Evolutionary conservation across 2,888 invertebrate species (phyloP).

Genomic region (Dicranocentrus wangi): DNA sequence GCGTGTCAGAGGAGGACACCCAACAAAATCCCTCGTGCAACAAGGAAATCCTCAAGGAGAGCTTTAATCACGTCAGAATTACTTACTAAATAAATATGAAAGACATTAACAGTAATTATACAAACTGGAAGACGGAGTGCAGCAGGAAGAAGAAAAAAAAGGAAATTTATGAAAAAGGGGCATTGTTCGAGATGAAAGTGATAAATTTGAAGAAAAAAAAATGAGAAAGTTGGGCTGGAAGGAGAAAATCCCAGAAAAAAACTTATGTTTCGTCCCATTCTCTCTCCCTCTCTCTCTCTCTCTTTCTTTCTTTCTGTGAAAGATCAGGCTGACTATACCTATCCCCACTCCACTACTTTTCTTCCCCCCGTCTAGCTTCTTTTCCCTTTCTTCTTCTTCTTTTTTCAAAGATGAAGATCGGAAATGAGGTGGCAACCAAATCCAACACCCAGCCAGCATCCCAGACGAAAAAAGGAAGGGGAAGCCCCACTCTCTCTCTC

Average conservation of each 20-base stretch:
- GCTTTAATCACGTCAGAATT: too few species aligned
- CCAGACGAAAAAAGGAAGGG: slow-evolving; percentile 45
- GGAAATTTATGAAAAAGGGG: background rate
- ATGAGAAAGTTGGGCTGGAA: slow-evolving; percentile 52
- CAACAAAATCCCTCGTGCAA: too few species aligned
- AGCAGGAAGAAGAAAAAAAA: too few species aligned
- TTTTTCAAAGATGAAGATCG: slow-evolving; percentile 50
- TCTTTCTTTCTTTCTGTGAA: too few species aligned
- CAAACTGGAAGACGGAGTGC: too few species aligned
- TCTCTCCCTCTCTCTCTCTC: too few species aligned
- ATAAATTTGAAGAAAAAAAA: slow-evolving; percentile 60
- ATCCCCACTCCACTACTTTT: slow-evolving; percentile 36
- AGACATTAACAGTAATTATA: too few species aligned
- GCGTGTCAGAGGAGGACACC: too few species aligned
- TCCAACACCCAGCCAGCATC: background rate
- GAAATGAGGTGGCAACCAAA: slow-evolving; percentile 62
- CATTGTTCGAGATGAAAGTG: slow-evolving; percentile 60
- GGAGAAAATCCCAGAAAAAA: slow-evolving; percentile 21
- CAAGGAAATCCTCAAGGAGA: too few species aligned
- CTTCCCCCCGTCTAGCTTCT: slow-evolving; percentile 19
- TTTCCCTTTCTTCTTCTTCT: slow-evolving; percentile 38
- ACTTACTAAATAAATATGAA: too few species aligned
- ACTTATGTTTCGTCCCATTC: too few species aligned
- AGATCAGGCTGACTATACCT: background rate
- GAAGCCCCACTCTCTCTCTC: too few species aligned